These are phyloP conservation scores for Halichondria panicea DNA, from an alignment of 37 sponge, comb jelly and placozoan species.

Conservation along the genomic window DNA sequence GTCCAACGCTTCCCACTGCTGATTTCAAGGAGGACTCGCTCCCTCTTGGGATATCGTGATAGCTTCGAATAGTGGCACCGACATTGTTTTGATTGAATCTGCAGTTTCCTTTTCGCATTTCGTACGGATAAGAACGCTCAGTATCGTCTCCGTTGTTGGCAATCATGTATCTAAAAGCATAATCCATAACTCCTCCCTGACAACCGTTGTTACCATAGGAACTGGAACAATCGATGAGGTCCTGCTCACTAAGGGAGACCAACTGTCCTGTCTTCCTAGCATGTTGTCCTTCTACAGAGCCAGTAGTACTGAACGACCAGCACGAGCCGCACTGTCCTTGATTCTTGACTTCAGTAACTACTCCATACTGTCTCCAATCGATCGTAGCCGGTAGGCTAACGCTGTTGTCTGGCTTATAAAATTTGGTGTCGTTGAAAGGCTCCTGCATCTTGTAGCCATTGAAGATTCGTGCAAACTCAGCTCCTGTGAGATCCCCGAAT, in stretches of 20 bases:
- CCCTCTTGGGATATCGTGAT: conserved; percentile 43
- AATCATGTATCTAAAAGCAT: conserved; percentile 85
- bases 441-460: conserved; percentile 36
- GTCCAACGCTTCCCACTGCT: conserved; percentile 79
- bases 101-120: conserved; percentile 75
- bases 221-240: conserved; percentile 93
- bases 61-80: conserved; percentile 69
- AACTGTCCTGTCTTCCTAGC: conserved; percentile 13
- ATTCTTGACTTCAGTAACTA: conserved; percentile 74
- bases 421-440: not conserved
- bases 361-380: conserved; percentile 81
- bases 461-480: conserved; percentile 39
- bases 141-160: conserved; percentile 79
- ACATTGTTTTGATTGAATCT: conserved; percentile 51
- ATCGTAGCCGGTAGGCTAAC: conserved; percentile 24
- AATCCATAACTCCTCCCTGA: conserved; percentile 90
- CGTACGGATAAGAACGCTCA: conserved; percentile 92
- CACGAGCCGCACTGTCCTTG: conserved; percentile 94
- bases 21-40: conserved; percentile 63
- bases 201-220: conserved; percentile 93
- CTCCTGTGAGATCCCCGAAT: conserved; percentile 52
- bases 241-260: conserved; percentile 89
- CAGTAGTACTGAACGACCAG: conserved; percentile 96
- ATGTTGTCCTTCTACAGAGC: conserved; percentile 84
- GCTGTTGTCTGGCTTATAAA: not conserved